Evolutionary conservation across 2,113 vertebrate species (phyloP), one percentile per base, ranked within the genome.

Genomic region (Syngnathus typhle): DNA sequence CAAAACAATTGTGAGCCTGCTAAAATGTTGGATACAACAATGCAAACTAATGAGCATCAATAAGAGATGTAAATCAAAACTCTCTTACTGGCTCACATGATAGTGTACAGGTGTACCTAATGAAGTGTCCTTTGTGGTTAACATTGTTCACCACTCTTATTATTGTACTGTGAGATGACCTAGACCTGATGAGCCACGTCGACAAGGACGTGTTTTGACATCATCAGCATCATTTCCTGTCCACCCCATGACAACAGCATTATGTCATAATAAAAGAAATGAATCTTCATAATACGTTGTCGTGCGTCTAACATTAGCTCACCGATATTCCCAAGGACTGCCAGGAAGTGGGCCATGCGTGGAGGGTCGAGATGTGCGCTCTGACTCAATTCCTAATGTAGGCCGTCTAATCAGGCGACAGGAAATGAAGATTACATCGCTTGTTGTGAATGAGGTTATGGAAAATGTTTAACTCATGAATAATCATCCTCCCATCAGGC

Each of bases 361-460:
- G 55, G 27, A 27, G 13, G 27, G 13, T 46, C 16, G 27, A 32
- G 54, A 21, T 23, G 69, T 77, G 36, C 37, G 69, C 67, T 70
- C 54, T 78, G 79, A 79, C 65, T 68, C 62, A n/a, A 64, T 65
- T 74, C 56, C 81, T 78, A 74, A 62, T 27, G 9, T 69, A 67
- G 84, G 81, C 38, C 76, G 75, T 73, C 76, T 71, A 72, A 77
- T 81, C 63, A 81, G 37, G 11, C 36, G 15, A 55, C 64, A 23
- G 52, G 69, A 65, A 60, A 8, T 49, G 68, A 76, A 77, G 62
- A 67, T 67, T 12, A 69, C 13, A 41, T 44, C 10, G 11, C 19
- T 70, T 74, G 47, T 64, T 78, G 78, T 77, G 65, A 80, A 81
- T 70, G 66, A 78, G 68, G 76, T 77, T 77, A 80, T 66, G 60